Conservation (phyloP, 2,113 vertebrate genomes). For the Ceyx melanurus region DNA sequence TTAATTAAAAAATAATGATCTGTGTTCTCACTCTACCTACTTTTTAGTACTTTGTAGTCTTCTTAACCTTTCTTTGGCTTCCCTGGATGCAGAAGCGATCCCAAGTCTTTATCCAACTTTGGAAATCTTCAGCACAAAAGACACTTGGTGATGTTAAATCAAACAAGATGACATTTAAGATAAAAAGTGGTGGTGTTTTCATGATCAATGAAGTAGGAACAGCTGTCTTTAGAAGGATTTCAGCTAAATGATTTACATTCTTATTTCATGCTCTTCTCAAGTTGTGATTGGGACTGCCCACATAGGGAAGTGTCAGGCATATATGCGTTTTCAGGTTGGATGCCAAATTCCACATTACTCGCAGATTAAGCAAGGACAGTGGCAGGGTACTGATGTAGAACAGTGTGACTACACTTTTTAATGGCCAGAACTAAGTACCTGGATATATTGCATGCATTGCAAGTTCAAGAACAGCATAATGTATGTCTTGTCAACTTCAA, state of each 20-base stretch:
- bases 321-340: not conserved
- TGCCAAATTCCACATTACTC: not conserved
- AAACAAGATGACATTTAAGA: not conserved
- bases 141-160: not conserved
- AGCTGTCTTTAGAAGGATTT: not conserved
- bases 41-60: not conserved
- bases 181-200: not conserved
- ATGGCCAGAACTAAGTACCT: not conserved
- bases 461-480: not conserved
- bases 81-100: not conserved
- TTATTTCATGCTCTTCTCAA: not conserved
- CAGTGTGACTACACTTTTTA: not conserved
- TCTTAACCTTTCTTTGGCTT: not conserved
- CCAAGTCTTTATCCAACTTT: not conserved
- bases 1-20: not conserved
- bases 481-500: not conserved
- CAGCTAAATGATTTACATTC: not conserved
- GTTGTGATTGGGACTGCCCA: not conserved
- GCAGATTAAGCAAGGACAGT: not conserved
- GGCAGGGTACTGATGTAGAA: fast-evolving
- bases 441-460: too few relatives aligned
- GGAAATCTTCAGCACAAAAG: not conserved
- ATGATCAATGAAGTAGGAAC: not conserved
- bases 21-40: not conserved
- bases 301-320: not conserved